Percentiles rank a stretch among this genome's conserved stretches.
phyloP scores from a whole-genome alignment of 2,113 vertebrate genomes.

The Arenaria interpres region DNA sequence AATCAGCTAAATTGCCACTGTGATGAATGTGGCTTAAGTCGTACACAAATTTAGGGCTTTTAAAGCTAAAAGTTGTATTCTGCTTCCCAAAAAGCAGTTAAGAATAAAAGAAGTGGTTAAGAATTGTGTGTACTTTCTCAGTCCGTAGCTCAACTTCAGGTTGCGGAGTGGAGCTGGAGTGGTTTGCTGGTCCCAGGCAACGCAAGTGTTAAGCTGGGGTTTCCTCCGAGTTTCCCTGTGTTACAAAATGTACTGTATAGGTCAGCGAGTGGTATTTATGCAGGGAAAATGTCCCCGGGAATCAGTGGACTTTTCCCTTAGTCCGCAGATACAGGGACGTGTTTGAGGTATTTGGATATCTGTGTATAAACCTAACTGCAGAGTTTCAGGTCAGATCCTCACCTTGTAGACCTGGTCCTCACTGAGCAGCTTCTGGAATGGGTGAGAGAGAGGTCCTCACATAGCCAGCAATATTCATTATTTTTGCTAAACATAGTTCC shows the following conservation, averaged over 20 bases:
- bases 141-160: background rate
- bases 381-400: background rate
- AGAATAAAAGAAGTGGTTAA: background rate
- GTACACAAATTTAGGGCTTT: background rate
- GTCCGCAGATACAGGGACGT: background rate
- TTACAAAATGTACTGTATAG: background rate
- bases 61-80: background rate
- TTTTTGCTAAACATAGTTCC: background rate
- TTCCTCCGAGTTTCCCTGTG: background rate
- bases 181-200: background rate
- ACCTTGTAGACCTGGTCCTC: background rate
- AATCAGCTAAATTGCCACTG: background rate
- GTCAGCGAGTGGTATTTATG: background rate
- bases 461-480: background rate
- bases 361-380: background rate
- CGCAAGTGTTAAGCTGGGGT: background rate
- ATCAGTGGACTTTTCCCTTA: background rate
- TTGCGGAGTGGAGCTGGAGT: background rate
- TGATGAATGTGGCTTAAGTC: background rate
- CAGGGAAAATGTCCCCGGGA: background rate
- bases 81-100: background rate
- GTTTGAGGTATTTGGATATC: background rate
- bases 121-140: background rate
- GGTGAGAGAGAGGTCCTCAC: background rate
- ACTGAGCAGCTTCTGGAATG: background rate